These are phyloP conservation scores for Flexamia atlantica DNA, from an alignment of 2,888 invertebrate genomes.

Conservation along the genomic window DNA sequence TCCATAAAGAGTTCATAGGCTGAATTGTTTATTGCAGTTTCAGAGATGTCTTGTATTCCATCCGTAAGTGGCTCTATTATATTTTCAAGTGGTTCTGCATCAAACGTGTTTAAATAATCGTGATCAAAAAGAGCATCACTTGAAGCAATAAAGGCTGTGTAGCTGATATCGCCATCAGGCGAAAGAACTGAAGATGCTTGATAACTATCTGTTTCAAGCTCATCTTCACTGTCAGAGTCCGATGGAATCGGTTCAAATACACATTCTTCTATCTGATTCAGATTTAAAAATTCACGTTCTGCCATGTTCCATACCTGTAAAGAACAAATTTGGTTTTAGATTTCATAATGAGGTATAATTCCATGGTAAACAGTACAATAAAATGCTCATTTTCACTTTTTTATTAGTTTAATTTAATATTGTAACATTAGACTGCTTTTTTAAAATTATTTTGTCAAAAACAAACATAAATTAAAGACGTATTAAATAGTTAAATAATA, in stretches of 20 bases:
- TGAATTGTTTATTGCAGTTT: not conserved
- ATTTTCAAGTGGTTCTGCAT: not conserved
- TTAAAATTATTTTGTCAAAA: not conserved
- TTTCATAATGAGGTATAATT: not conserved
- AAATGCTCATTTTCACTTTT: constrained; percentile 20
- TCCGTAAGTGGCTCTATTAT: too few species aligned
- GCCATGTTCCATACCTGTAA: constrained; percentile 25
- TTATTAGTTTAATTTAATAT: not conserved
- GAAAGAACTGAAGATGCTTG: not conserved
- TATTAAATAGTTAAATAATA: not conserved
- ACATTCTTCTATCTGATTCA: constrained; percentile 40
- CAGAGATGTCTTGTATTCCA: not conserved
- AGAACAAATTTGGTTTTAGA: not conserved
- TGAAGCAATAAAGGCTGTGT: not conserved
- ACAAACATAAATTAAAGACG: constrained; percentile 23
- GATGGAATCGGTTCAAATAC: constrained; percentile 47
- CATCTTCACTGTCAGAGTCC: constrained; percentile 11
- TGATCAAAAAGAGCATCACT: constrained; percentile 22
- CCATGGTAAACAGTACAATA: not conserved
- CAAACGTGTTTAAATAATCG: constrained; percentile 34
- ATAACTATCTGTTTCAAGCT: constrained; percentile 15
- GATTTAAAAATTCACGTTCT: not conserved
- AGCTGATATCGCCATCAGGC: not conserved
- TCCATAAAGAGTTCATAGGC: not conserved
- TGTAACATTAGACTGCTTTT: not conserved